These are phyloP conservation scores for Thomomys bottae DNA, from an alignment of 2,113 vertebrate species.

Conservation along the genomic window DNA sequence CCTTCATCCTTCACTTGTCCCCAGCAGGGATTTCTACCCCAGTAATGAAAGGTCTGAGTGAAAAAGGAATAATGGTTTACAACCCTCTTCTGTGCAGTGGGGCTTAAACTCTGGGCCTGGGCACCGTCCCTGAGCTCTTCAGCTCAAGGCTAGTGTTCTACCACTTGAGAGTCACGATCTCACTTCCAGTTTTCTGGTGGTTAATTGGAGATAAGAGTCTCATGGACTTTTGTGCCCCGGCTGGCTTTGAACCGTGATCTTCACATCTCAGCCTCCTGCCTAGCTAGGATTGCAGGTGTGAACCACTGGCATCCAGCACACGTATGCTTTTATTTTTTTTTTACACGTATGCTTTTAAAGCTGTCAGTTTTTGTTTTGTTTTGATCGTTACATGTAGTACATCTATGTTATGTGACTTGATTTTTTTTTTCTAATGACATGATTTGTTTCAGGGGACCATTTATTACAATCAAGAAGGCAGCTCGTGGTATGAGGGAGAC, in stretches of 20 bases:
- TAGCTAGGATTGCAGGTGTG: no score
- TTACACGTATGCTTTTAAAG: background rate
- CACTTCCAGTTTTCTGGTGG: no score
- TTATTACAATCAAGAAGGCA: conserved; percentile 88
- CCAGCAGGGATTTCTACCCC: background rate
- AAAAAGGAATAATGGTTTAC: background rate
- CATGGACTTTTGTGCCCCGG: no score
- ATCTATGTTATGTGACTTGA: background rate
- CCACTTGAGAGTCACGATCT: no score
- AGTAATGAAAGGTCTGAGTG: background rate
- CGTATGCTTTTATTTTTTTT: no score
- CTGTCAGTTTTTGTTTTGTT: background rate
- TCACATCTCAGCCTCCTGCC: no score
- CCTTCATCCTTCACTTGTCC: background rate
- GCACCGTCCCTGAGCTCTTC: no score
- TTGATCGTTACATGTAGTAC: background rate
- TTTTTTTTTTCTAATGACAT: background rate
- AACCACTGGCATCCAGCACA: no score
- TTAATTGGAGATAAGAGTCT: no score
- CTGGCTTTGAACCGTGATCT: no score
- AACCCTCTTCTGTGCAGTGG: background rate
- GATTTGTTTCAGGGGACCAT: conserved; percentile 88
- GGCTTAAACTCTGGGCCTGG: no score
- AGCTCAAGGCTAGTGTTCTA: no score
- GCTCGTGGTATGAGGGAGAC: conserved; percentile 94